Evolutionary conservation across 2,888 invertebrate species (phyloP).

Genomic region (Tachystola acroxantha): DNA sequence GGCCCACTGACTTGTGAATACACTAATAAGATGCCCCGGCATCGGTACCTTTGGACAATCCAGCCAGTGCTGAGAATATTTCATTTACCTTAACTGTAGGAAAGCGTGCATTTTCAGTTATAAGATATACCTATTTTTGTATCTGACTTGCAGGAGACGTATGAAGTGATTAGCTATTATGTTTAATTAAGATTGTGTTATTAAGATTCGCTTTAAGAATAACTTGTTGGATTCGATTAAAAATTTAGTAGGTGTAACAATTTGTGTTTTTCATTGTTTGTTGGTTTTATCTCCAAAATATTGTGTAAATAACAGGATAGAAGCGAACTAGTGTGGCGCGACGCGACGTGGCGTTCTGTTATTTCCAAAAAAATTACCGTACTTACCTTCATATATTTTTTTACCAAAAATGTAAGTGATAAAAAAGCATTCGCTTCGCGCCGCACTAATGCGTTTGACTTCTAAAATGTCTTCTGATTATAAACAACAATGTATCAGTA

Average conservation of each 20-base stretch:
- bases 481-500: too few species aligned
- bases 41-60: constrained; percentile 49
- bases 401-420: too few species aligned
- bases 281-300: too few species aligned
- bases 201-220: constrained; percentile 68
- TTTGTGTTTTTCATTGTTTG: constrained; percentile 26
- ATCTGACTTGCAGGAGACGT: constrained; percentile 57
- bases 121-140: constrained; percentile 72
- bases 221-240: constrained; percentile 73
- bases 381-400: too few species aligned
- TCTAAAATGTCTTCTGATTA: too few species aligned
- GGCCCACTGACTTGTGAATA: constrained; percentile 62
- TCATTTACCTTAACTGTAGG: constrained; percentile 52
- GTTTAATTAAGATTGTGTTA: constrained; percentile 62
- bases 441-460: too few species aligned
- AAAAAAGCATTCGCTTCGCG: too few species aligned
- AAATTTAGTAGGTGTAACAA: constrained; percentile 62
- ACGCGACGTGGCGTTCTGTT: too few species aligned
- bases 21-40: constrained; percentile 44
- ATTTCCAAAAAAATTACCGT: too few species aligned
- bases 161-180: constrained; percentile 61
- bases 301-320: too few species aligned
- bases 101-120: constrained; percentile 68
- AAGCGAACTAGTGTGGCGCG: too few species aligned
- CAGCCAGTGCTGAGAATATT: constrained; percentile 47